These are phyloP conservation scores for Stenoptilia bipunctidactyla DNA, from an alignment of 2,888 invertebrate species.

Conservation along the genomic window DNA sequence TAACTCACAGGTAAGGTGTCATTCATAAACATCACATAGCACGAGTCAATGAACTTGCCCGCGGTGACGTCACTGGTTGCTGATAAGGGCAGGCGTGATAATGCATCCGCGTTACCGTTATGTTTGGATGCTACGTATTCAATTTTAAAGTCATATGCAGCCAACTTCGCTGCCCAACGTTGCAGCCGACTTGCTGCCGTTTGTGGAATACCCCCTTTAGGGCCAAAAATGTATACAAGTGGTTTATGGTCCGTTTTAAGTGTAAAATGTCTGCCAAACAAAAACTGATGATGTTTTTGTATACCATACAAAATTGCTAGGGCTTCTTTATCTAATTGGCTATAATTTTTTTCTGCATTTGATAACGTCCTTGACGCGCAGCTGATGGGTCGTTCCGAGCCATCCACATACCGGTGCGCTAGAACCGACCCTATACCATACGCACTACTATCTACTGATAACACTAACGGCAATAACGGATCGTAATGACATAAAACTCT, in stretches of 20 bases:
- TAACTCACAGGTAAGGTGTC: conserved; percentile 10
- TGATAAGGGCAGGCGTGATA: no score
- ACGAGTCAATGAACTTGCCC: no score
- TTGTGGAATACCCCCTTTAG: no score
- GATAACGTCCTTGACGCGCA: no score
- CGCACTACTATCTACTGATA: conserved; percentile 18
- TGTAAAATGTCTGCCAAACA: conserved; percentile 13
- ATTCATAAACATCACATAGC: no score
- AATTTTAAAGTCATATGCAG: no score
- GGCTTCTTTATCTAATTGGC: conserved; percentile 18
- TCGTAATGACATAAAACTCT: no score
- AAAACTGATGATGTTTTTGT: conserved; percentile 15
- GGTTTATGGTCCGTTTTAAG: conserved; percentile 32
- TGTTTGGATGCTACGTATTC: no score
- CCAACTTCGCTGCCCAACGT: no score
- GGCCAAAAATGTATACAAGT: conserved; percentile 28
- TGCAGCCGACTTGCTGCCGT: no score
- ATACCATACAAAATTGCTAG: conserved; percentile 17
- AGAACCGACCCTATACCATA: conserved; percentile 15
- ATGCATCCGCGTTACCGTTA: no score
- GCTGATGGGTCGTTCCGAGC: conserved; percentile 15
- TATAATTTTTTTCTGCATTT: conserved; percentile 19
- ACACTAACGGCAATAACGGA: conserved; percentile 11
- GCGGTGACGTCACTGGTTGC: no score
- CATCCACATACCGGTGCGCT: conserved; percentile 10